A percentile compares a stretch with the other conserved stretches of the same genome.
phyloP scores from a whole-genome alignment of 2,888 invertebrate species.

The Physocephala rufipes region DNA sequence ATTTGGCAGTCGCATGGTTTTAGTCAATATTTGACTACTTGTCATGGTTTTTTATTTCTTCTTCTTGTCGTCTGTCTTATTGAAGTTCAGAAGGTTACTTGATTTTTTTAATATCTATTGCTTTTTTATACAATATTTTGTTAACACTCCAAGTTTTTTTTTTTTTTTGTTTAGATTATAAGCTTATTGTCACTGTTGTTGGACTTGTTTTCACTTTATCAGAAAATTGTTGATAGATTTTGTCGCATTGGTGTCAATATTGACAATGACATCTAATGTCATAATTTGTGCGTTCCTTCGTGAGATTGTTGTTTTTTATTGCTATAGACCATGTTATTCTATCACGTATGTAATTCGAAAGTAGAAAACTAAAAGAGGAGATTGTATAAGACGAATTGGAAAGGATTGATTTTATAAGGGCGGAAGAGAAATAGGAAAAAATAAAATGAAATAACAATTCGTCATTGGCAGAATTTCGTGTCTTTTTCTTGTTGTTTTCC shows the following conservation, averaged over 20 bases:
- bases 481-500: too few species aligned
- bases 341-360: background rate
- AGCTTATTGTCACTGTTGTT: background rate
- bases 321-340: background rate
- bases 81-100: background rate
- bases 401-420: too few species aligned
- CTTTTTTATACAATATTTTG: background rate
- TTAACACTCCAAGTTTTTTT: background rate
- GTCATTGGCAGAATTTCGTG: too few species aligned
- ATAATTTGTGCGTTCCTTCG: background rate
- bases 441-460: too few species aligned
- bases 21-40: background rate
- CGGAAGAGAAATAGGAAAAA: too few species aligned
- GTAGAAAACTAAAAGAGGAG: too few species aligned
- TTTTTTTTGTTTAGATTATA: background rate
- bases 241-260: too few species aligned
- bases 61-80: background rate
- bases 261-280: too few species aligned
- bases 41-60: slow-evolving; percentile 1
- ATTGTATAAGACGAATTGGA: too few species aligned
- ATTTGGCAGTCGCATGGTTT: background rate
- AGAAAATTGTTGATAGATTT: too few species aligned
- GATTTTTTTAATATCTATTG: slow-evolving; percentile 4
- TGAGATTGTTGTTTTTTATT: background rate
- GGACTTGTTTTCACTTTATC: background rate